Evolutionary conservation across 2,113 vertebrate species (phyloP), one percentile per base, ranked within the genome.

Genomic region (Amblyopsis rosae): DNA sequence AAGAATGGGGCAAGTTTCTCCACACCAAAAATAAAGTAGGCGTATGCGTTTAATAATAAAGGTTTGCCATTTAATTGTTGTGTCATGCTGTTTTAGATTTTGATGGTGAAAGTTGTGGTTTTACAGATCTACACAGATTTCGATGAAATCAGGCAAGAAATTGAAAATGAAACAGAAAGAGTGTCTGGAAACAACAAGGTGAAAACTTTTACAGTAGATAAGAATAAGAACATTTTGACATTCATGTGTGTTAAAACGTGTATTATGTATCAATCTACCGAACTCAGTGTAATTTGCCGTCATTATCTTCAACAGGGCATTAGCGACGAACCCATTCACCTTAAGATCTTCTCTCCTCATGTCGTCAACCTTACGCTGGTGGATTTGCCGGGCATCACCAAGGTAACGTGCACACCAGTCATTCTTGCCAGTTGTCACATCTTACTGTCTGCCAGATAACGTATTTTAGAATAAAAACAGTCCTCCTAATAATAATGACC

Each of bases 1-100:
- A 97, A 75, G 96, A 98, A 79, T 99, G 98, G 98, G 98, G 96
- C 67, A 99, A 99, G 92, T 99, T 99, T 89, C 91, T 99, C 78
- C 98, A 99, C 92, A 99, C 97, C 48, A 99, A 99, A 93, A 96
- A 96, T 82, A 95, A 96, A 96, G 98, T 99, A 93, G 26, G 26
- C 9, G 59, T 0, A 1, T 9, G 32, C 9, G 59, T 46, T 17
- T 8, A n/a, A 46, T 15, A 7, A 60, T 45, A 45, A 15, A 1
- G 35, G 2, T 10, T 17, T 47, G 3, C 9, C 10, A 15, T 8
- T 0, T 48, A 26, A 62, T 9, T 6, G 8, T 45, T 16, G 35
- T 45, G 15, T 49, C 32, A n/a, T 17, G 15, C 9, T 32, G 61
- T 9, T 61, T 53, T 55, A 0, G 32, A 3, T 15, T 47, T 48